These are phyloP conservation scores for Leucoraja erinaceus DNA, from an alignment of 2,113 vertebrate genomes.

Conservation along the genomic window DNA sequence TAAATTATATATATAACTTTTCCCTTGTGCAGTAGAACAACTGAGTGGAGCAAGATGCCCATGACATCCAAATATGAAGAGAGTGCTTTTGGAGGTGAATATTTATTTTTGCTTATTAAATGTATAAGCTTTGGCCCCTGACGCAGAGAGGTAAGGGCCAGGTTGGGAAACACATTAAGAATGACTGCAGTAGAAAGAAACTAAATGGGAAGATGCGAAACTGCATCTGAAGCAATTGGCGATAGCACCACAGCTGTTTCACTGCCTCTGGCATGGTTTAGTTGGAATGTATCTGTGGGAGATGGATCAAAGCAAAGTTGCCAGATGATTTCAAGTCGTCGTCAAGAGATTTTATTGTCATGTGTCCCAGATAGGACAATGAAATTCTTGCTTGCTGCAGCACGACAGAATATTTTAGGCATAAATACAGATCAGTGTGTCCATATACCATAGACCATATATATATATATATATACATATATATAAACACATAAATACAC, in stretches of 20 bases:
- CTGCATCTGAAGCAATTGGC: background rate
- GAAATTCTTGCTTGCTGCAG: no score
- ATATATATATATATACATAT: no score
- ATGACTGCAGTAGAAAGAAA: background rate
- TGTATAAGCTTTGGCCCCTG: background rate
- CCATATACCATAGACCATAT: no score
- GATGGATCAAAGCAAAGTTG: background rate
- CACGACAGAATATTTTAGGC: no score
- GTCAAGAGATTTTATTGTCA: no score
- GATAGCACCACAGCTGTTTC: background rate
- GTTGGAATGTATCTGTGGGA: background rate
- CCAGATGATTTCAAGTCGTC: background rate
- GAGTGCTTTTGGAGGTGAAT: background rate
- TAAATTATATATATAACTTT: slow-evolving; percentile 2
- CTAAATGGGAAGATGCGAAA: background rate
- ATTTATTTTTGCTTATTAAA: background rate
- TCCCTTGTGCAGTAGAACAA: background rate
- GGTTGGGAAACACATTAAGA: background rate
- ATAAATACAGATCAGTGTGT: no score
- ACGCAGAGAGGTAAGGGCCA: background rate
- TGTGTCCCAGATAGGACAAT: no score
- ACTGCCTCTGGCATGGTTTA: background rate
- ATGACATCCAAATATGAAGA: background rate
- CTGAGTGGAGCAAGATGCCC: background rate
- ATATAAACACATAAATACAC: no score